Evolutionary conservation across 2,888 invertebrate genomes (phyloP).

Genomic region (Nineta flava): DNA sequence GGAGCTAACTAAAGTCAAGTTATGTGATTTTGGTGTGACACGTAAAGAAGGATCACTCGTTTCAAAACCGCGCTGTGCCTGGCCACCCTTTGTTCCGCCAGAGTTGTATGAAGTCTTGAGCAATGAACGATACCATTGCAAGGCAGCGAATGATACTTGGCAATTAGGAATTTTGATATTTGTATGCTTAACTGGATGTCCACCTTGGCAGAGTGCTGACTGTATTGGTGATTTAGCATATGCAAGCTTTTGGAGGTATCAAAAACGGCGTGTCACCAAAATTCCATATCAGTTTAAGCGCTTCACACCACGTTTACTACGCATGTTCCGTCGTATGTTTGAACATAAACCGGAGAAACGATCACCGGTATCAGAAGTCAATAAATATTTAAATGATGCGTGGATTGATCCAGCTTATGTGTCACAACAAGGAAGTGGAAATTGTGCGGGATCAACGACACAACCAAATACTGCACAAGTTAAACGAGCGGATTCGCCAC

Average conservation of each 20-base stretch:
- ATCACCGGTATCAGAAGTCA: conserved; percentile 39
- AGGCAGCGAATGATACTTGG: conserved; percentile 56
- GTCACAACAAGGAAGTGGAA: conserved; percentile 32
- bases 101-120: conserved; percentile 41
- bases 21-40: conserved; percentile 61
- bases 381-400: conserved; percentile 41
- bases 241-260: conserved; percentile 48
- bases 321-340: conserved; percentile 52
- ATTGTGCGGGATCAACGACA: conserved; percentile 22
- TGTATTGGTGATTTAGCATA: conserved; percentile 56
- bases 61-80: conserved; percentile 36
- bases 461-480: conserved; percentile 13
- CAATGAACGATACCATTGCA: conserved; percentile 48
- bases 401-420: conserved; percentile 38
- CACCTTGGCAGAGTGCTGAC: conserved; percentile 56
- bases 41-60: conserved; percentile 39
- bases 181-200: conserved; percentile 49
- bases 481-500: conserved; percentile 30
- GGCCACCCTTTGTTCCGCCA: conserved; percentile 41
- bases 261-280: conserved; percentile 41
- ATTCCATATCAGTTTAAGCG: conserved; percentile 39
- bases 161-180: conserved; percentile 58
- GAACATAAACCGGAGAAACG: conserved; percentile 51
- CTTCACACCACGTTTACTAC: conserved; percentile 50
- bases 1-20: conserved; percentile 49